These are phyloP conservation scores for Crematogaster levior DNA, from an alignment of 2,888 invertebrate species.

Conservation along the genomic window DNA sequence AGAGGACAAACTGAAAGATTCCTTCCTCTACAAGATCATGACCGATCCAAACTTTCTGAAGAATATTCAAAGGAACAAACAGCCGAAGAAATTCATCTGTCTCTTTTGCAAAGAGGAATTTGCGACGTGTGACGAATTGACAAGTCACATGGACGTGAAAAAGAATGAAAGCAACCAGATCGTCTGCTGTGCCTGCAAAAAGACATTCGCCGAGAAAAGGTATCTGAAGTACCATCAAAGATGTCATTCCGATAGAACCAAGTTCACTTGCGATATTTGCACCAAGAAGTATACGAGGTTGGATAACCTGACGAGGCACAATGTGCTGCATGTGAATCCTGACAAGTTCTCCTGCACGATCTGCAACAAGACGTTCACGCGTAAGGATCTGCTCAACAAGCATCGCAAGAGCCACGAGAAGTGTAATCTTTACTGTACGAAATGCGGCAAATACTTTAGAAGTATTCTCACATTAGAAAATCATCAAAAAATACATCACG, in stretches of 20 bases:
- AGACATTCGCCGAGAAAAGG: conserved; percentile 81
- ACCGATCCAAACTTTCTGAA: conserved; percentile 81
- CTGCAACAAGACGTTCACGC: conserved; percentile 81
- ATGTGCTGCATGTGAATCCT: conserved; percentile 82
- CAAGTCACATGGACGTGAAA: conserved; percentile 76
- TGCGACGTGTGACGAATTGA: conserved; percentile 70
- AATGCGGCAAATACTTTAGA: conserved; percentile 81
- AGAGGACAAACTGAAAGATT: conserved; percentile 75
- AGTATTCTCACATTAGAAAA: conserved; percentile 78
- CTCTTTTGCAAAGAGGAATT: conserved; percentile 80
- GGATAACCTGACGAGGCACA: conserved; percentile 82
- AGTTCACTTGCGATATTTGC: conserved; percentile 82
- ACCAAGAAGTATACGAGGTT: conserved; percentile 81
- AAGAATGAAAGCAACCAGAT: conserved; percentile 77
- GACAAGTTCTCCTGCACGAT: conserved; percentile 81
- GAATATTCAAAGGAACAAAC: conserved; percentile 64
- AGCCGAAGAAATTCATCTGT: conserved; percentile 69
- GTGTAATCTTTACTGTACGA: conserved; percentile 77
- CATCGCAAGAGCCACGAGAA: conserved; percentile 82
- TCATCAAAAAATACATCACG: conserved; percentile 71
- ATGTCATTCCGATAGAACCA: conserved; percentile 80
- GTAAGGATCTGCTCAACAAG: conserved; percentile 82
- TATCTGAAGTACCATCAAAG: conserved; percentile 82
- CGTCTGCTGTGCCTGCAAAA: conserved; percentile 81
- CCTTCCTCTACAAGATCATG: conserved; percentile 82